phyloP scores from a whole-genome alignment of 2,113 vertebrate species.

The Pseudorectes ferrugineus region DNA sequence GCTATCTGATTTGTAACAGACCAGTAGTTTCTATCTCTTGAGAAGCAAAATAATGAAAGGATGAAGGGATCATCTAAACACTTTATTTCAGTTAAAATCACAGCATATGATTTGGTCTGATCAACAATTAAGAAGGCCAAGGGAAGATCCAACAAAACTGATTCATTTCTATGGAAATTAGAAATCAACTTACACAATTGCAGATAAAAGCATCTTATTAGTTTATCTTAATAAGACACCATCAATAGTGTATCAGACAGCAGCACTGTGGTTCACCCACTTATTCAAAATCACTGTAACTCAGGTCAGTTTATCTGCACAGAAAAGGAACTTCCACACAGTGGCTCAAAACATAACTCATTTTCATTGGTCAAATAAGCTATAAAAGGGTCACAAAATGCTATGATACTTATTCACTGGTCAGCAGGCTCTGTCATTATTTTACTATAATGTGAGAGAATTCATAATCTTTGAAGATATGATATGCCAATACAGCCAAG shows the following conservation, averaged over 20 bases:
- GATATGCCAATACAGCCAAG: background rate
- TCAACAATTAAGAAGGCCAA: background rate
- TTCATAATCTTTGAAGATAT: background rate
- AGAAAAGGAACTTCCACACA: background rate
- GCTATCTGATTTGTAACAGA: background rate
- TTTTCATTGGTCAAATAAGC: background rate
- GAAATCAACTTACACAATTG: background rate
- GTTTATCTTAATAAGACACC: background rate
- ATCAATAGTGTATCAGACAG: background rate
- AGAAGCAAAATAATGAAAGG: background rate
- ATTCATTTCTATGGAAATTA: background rate
- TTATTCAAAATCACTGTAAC: background rate
- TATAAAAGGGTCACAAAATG: background rate
- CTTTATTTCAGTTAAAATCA: background rate
- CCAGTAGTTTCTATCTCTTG: background rate
- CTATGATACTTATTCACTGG: background rate
- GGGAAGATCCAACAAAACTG: background rate
- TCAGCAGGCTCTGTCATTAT: background rate
- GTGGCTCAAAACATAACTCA: background rate
- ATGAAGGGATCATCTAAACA: background rate
- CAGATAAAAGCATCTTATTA: background rate
- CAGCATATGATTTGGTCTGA: background rate
- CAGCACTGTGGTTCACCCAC: background rate
- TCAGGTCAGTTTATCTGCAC: background rate
- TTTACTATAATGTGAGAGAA: background rate